phyloP scores from a whole-genome alignment of 2,797 vertebrate species.

The Bufotes viridis region DNA sequence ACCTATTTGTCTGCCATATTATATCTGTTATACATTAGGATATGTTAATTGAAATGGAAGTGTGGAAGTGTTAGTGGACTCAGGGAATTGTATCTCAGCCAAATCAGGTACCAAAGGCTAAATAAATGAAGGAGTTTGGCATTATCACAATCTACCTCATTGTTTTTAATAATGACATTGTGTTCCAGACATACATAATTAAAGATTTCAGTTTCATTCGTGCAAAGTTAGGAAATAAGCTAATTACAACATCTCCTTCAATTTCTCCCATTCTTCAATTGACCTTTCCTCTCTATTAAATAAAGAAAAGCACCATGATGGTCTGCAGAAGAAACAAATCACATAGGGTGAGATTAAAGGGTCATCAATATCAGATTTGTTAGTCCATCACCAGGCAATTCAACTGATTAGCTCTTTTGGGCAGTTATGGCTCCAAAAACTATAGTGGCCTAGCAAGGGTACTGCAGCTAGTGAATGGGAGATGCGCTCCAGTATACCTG shows the following conservation, averaged over 20 bases:
- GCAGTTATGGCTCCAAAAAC: too few species aligned
- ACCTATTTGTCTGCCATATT: not conserved
- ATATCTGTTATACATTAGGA: not conserved
- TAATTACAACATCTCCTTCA: conserved; percentile 32
- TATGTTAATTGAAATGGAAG: not conserved
- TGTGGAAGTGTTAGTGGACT: not conserved
- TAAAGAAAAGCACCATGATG: not conserved
- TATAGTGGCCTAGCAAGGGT: too few species aligned
- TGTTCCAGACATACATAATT: conserved; percentile 49
- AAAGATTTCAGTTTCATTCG: conserved; percentile 29
- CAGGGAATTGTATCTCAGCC: not conserved
- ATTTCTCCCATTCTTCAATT: conserved; percentile 2
- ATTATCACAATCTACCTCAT: conserved; percentile 29
- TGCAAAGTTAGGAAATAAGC: conserved; percentile 45
- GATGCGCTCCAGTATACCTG: too few species aligned
- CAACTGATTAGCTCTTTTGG: too few species aligned
- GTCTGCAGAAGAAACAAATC: not conserved
- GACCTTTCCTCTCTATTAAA: not conserved
- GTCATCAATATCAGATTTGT: not conserved
- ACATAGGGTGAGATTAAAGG: not conserved
- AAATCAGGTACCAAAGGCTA: not conserved
- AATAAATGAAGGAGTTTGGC: conserved; percentile 16
- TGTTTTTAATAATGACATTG: conserved; percentile 48
- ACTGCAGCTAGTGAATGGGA: too few species aligned
- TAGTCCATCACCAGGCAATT: too few species aligned